Conservation (phyloP, 2,888 invertebrate species). For the Hypsopygia costalis region DNA sequence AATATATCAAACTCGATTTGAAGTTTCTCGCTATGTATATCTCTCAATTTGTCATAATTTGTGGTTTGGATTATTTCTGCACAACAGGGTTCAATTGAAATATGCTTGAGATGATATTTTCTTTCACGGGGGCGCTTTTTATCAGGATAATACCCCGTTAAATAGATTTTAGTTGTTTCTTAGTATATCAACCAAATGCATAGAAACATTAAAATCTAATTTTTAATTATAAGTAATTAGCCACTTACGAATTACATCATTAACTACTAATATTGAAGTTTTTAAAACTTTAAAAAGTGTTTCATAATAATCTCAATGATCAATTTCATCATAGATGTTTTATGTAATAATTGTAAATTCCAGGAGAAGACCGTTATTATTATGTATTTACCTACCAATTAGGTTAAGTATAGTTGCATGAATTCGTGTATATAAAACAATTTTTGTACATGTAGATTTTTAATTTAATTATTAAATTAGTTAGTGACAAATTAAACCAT, state of each 20-base stretch:
- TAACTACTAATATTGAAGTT: slow-evolving; percentile 30
- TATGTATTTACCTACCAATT: slow-evolving; percentile 60
- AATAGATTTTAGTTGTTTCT: slow-evolving; percentile 41
- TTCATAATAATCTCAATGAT: slow-evolving; percentile 44
- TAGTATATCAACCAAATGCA: slow-evolving; percentile 34
- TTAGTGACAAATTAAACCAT: slow-evolving; percentile 72
- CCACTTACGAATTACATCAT: slow-evolving; percentile 33
- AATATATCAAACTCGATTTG: no score
- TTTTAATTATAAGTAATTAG: slow-evolving; percentile 38
- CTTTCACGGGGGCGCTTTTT: no score
- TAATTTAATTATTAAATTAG: slow-evolving; percentile 70
- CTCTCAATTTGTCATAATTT: no score
- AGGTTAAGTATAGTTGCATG: slow-evolving; percentile 64
- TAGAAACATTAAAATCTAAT: slow-evolving; percentile 33
- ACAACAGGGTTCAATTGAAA: no score
- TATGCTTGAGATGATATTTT: no score
- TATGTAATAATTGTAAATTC: slow-evolving; percentile 61
- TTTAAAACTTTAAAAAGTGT: slow-evolving; percentile 39
- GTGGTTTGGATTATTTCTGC: no score
- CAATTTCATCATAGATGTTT: slow-evolving; percentile 42
- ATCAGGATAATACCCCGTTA: no score
- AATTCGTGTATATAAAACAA: slow-evolving; percentile 73
- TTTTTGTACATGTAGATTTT: slow-evolving; percentile 77
- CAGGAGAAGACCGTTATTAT: slow-evolving; percentile 42
- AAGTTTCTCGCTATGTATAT: no score